Conservation (phyloP, 2,888 invertebrate genomes). For the Belgica antarctica region DNA sequence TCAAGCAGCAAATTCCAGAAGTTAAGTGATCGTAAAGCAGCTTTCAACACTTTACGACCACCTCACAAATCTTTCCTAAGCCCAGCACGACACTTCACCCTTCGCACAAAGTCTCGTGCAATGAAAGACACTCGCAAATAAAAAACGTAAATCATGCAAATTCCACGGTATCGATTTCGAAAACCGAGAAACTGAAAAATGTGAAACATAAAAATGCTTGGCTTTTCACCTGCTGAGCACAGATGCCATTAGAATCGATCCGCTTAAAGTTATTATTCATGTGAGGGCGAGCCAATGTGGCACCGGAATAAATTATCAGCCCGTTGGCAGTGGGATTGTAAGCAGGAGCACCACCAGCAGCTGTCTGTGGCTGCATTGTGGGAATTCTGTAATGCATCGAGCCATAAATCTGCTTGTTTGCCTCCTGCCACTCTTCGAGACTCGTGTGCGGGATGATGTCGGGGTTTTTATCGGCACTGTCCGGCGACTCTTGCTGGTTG, state of each 20-base stretch:
- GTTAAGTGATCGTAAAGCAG: too few relatives aligned
- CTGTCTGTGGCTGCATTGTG: slow-evolving; percentile 12
- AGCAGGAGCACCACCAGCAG: slow-evolving; percentile 26
- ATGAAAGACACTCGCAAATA: not conserved
- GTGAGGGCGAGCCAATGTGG: slow-evolving; percentile 40
- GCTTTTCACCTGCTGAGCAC: slow-evolving; percentile 38
- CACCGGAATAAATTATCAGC: slow-evolving; percentile 40
- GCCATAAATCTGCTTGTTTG: slow-evolving; percentile 39
- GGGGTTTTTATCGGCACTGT: slow-evolving; percentile 56
- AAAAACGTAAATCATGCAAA: slow-evolving; percentile 1
- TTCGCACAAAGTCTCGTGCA: too few relatives aligned
- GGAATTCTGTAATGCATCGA: slow-evolving; percentile 40
- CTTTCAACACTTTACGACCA: too few relatives aligned
- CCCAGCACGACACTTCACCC: too few relatives aligned
- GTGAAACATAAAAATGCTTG: not conserved
- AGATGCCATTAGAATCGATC: slow-evolving; percentile 42
- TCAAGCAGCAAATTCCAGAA: too few relatives aligned
- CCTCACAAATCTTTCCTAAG: too few relatives aligned
- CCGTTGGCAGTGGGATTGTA: slow-evolving; percentile 37
- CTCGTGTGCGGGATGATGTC: slow-evolving; percentile 54
- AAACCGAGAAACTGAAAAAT: not conserved
- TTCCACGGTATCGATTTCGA: not conserved
- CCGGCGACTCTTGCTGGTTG: slow-evolving; percentile 45
- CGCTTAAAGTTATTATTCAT: slow-evolving; percentile 42
- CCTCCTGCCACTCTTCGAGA: slow-evolving; percentile 38